Conservation (phyloP, 2,797 vertebrate genomes). For the Acipenser ruthenus region DNA sequence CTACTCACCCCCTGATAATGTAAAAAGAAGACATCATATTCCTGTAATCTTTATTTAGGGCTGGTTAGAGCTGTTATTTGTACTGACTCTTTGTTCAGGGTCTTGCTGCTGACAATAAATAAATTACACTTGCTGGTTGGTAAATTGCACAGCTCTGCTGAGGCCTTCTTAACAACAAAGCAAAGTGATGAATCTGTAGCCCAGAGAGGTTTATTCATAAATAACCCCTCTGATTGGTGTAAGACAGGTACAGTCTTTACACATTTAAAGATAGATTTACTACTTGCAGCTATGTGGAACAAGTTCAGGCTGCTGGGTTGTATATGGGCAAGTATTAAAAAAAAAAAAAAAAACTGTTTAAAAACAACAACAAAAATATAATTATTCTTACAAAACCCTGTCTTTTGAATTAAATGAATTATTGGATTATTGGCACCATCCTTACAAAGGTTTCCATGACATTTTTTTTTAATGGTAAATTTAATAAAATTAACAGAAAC, state of each 20-base stretch:
- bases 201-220: constrained; percentile 37
- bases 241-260: constrained; percentile 17
- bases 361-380: too few relatives aligned
- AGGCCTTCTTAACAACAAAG: constrained; percentile 27
- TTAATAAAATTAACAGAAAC: too few relatives aligned
- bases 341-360: too few relatives aligned
- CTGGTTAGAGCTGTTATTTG: constrained; percentile 28
- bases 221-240: constrained; percentile 28
- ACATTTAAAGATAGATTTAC: constrained; percentile 26
- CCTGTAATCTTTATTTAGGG: constrained; percentile 35
- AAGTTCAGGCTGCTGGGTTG: not conserved
- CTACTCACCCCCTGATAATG: constrained; percentile 15
- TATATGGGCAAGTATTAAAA: not conserved
- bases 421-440: too few relatives aligned
- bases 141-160: constrained; percentile 31
- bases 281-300: constrained; percentile 15
- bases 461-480: too few relatives aligned
- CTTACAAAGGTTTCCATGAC: too few relatives aligned
- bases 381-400: too few relatives aligned
- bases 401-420: too few relatives aligned
- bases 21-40: constrained; percentile 20
- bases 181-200: constrained; percentile 34
- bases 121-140: constrained; percentile 28
- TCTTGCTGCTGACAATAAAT: constrained; percentile 28
- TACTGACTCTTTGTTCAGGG: constrained; percentile 30